A percentile compares a stretch with the other conserved stretches of the same genome.
These are phyloP conservation scores for Hemiprocne comata DNA, from an alignment of 2,113 vertebrate species.

Conservation along the genomic window DNA sequence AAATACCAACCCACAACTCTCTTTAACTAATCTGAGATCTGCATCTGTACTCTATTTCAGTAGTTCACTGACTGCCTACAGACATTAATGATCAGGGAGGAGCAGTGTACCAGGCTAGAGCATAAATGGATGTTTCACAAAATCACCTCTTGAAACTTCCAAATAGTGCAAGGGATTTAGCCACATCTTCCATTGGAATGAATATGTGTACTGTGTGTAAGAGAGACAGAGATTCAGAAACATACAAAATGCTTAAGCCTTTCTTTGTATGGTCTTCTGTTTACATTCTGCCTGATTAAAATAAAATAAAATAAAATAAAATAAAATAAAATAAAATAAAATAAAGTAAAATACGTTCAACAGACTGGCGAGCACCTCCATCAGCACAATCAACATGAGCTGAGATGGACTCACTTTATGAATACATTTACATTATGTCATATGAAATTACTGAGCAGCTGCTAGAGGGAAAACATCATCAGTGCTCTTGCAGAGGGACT, in stretches of 20 bases:
- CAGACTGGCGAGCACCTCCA: conserved; percentile 54
- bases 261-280: background rate
- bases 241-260: conserved; percentile 1
- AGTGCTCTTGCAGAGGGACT: conserved; percentile 57
- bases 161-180: background rate
- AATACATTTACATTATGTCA: conserved; percentile 77
- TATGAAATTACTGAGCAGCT: conserved; percentile 79
- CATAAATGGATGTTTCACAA: conserved; percentile 44
- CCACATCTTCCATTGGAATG: background rate
- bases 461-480: conserved; percentile 68
- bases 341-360: conserved; percentile 47
- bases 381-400: conserved; percentile 56
- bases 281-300: conserved; percentile 28
- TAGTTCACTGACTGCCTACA: conserved; percentile 50
- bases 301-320: background rate
- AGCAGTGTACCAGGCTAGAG: background rate
- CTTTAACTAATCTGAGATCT: conserved; percentile 37
- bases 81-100: conserved; percentile 46
- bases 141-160: conserved; percentile 29
- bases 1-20: background rate
- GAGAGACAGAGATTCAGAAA: conserved; percentile 15
- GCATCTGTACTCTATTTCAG: conserved; percentile 54
- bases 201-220: background rate
- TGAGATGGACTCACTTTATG: conserved; percentile 64
- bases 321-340: background rate